Evolutionary conservation across 1,140 invertebrate species (phyloP), one percentile per base, ranked within the genome.

Genomic region (Nephila pilipes): DNA sequence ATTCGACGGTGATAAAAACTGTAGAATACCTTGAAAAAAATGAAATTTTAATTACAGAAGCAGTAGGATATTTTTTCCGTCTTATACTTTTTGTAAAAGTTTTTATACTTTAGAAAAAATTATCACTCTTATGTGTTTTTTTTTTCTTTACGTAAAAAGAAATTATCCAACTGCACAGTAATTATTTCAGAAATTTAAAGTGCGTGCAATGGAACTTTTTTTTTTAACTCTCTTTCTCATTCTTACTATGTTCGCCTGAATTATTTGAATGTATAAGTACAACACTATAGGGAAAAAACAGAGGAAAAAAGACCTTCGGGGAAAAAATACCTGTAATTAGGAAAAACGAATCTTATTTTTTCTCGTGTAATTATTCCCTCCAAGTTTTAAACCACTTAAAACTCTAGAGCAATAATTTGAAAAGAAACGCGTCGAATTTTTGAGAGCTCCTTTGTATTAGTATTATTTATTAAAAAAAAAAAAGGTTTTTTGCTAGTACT

Each of bases 161-260:
- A 90, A 90, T 90, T 80, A 90, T 90, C 69, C 54, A 58, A 79
- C 46, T 80, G 65, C 69, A 36, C 12, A 12, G 69, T 90, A 90
- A 90, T 90, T 90, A 90, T 90, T 90, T 90, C 32, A 46, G 46
- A 83, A 83, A 83, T 83, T 83, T 83, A 25, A 83, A 83, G n/a
- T 83, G 46, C 38, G 22, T 14, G 81, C 69, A 75, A 75, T 36
- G 18, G 69, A 32, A 75, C 36, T 5, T 18, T 75, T 75, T 75
- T 32, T 75, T 75, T 3, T n/a, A n/a, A n/a, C n/a, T n/a, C n/a
- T n/a, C n/a, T n/a, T n/a, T n/a, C n/a, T n/a, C n/a, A n/a, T n/a
- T 12, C 14, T 36, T 60, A 22, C 29, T 16, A 16, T 83, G n/a
- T 46, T 54, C 22, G 1, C 22, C 22, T 54, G 46, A 83, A 83